Evolutionary conservation across 2,113 vertebrate species (phyloP).

Genomic region (Ginglymostoma cirratum): DNA sequence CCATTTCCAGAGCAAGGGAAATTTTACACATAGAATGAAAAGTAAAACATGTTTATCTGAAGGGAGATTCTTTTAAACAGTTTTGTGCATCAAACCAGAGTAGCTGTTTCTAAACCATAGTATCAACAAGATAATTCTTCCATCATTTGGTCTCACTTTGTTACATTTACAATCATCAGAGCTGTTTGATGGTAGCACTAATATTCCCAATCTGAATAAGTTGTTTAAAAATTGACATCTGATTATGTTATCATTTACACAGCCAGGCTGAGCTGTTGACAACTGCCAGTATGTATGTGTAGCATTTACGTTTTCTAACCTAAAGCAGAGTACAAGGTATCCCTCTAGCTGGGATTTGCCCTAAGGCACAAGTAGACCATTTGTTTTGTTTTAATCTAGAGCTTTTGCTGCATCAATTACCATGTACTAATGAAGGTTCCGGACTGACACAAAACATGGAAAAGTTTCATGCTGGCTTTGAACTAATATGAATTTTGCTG

Average conservation of each 20-base stretch:
- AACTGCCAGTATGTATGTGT: background rate
- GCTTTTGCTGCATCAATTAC: background rate
- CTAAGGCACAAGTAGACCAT: background rate
- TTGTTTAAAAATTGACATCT: background rate
- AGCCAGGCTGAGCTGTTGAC: background rate
- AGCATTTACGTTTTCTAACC: background rate
- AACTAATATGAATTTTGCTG: background rate
- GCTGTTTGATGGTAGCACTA: background rate
- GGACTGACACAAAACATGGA: no score
- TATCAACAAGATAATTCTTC: background rate
- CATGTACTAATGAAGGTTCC: background rate
- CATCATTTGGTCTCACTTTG: background rate
- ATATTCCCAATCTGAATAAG: background rate
- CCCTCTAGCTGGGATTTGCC: background rate
- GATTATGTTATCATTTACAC: background rate
- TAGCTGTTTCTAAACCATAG: background rate
- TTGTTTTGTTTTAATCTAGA: background rate
- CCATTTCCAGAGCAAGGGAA: background rate
- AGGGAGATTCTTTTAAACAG: background rate
- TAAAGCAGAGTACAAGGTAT: background rate
- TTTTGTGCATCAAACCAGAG: background rate
- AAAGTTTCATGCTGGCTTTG: background rate
- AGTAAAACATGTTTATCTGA: background rate
- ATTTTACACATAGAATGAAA: background rate
- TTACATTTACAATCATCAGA: background rate